Evolutionary conservation across 2,797 vertebrate species (phyloP), one percentile per base, ranked within the genome.

Genomic region (Fringilla coelebs): DNA sequence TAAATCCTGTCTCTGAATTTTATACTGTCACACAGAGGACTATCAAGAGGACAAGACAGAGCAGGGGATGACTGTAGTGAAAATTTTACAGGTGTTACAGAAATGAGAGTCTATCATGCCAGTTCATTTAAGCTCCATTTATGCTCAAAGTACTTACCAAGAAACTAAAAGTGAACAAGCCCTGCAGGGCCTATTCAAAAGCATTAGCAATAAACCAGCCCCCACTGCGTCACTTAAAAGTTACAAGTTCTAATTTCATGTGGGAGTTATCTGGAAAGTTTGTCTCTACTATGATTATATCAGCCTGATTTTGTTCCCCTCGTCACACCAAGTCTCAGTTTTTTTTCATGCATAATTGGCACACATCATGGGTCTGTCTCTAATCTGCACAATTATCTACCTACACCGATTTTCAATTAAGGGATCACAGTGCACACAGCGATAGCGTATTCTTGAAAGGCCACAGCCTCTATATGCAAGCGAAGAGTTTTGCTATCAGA

Each of bases 341-440:
- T 88, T 92, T 65, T 88, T 66, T 26, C 29, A 34, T 67, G 48
- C 10, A 17, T 85, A 94, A 93, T 88, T 86, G 70, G 40, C 72
- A 92, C 43, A 81, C 32, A 52, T 78, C 2, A 0, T 80, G 62
- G 66, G 10, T 72, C 62, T 54, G 11, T 48, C 72, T 91, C n/a
- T 83, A 96, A 94, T 90, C 79, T 90, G 57, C 43, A 89, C 68
- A 96, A 78, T 95, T 94, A 95, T 80, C 92, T 88, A 91, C 83
- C 78, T 82, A 90, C 81, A 84, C 45, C 10, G 11, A 77, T 96
- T 96, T 96, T 89, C 91, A 93, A 95, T 94, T 96, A 96, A 94
- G 92, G 54, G 54, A 95, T 86, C 94, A 90, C 5, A 78, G 55
- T 55, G 54, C 4, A 24, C 76, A 49, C 14, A 88, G 89, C 1